Evolutionary conservation across 2,113 vertebrate genomes (phyloP), one percentile per base, ranked within the genome.

Genomic region (Edolisoma coerulescens): DNA sequence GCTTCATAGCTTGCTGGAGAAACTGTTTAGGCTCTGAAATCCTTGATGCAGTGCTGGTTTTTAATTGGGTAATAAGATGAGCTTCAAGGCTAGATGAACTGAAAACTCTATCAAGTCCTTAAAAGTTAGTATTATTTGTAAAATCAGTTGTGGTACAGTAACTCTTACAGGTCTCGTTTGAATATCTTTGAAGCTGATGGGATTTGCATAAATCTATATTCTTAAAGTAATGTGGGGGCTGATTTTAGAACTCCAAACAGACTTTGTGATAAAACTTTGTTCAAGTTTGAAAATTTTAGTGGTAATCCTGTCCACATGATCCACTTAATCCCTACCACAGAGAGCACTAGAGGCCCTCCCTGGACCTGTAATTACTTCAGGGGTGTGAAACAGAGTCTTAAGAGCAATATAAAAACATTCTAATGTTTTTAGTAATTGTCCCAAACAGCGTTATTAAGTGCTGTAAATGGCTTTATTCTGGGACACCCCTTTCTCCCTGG

Each of bases 151-250:
- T 88, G 18, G 18, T 90, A 50, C 63, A 90, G 39, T 85, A 91
- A 71, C 53, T 92, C 28, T 87, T 90, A 74, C 32, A 50, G 37
- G 49, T 94, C 60, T 87, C 13, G 79, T 96, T 83, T 95, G 37
- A 96, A 85, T 91, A 61, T 22, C 67, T 96, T 79, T 91, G 84
- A 95, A 95, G 32, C 42, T 5, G 6, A 37, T 61, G 54, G 16
- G 26, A 92, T 92, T 95, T 94, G 35, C 76, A 89, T 65, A 87
- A 84, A 92, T 89, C 41, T 75, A 11, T 82, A 70, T 67, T 84
- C 61, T 84, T n/a, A 26, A 64, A 79, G 67, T 76, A 86, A 41
- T 1, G 6, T 33, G 32, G 28, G 42, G 84, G 39, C 6, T 44
- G 21, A 47, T 63, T 79, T 73, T 83, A 44, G 41, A 95, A 81